Evolutionary conservation across 2,113 vertebrate genomes (phyloP).

Genomic region (Phodopus roborovskii): DNA sequence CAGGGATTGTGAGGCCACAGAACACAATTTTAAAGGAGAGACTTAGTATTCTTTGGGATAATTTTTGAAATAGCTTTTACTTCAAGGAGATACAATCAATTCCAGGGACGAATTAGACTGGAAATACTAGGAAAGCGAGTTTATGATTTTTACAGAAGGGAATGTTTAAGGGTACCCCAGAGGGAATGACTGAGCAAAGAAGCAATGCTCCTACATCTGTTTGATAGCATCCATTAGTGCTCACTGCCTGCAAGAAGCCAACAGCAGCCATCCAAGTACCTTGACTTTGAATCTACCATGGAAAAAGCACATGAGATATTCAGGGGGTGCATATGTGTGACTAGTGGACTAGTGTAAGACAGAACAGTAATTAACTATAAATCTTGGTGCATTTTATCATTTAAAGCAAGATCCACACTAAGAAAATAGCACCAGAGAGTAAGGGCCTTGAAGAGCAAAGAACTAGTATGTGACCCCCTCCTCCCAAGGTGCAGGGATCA

Average conservation of each 20-base stretch:
- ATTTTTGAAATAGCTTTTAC: conserved; percentile 33
- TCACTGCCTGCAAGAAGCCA: conserved; percentile 42
- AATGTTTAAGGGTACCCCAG: conserved; percentile 54
- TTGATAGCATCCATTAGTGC: conserved; percentile 65
- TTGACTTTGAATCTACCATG: conserved; percentile 35
- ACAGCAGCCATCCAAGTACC: conserved; percentile 33
- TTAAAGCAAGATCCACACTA: background rate
- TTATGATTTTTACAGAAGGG: conserved; percentile 27
- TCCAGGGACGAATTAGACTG: conserved; percentile 51
- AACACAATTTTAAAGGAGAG: background rate
- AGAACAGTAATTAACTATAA: background rate
- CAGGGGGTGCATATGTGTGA: background rate
- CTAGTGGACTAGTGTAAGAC: background rate
- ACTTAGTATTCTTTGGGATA: background rate
- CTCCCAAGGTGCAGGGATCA: background rate
- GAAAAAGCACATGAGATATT: conserved; percentile 21
- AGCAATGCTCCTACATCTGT: conserved; percentile 52
- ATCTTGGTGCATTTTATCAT: background rate
- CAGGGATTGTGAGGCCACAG: background rate
- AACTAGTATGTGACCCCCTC: background rate
- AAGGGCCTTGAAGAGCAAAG: background rate
- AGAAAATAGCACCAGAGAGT: background rate
- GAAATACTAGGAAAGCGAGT: conserved; percentile 42
- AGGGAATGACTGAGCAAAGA: conserved; percentile 54
- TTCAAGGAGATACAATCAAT: conserved; percentile 57